Percentiles rank a stretch among this genome's conserved stretches.
Evolutionary conservation across 2,797 vertebrate species (phyloP).

Genomic region (Parauchenoglanis ngamensis): DNA sequence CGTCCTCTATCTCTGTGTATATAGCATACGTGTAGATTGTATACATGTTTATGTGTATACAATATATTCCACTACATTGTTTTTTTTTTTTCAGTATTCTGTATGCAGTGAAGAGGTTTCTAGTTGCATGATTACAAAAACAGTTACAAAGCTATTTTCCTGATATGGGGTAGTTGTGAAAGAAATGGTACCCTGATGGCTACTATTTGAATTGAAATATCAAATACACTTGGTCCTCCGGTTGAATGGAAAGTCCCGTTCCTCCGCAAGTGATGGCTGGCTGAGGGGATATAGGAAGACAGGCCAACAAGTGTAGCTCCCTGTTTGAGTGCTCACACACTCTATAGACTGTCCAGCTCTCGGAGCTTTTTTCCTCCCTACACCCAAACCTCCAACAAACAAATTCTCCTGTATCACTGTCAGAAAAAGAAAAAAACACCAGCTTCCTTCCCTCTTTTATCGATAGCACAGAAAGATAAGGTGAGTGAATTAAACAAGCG

Average conservation of each 20-base stretch:
- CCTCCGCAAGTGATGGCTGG: conserved; percentile 42
- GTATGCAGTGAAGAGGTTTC: conserved; percentile 12
- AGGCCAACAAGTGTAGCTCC: conserved; percentile 53
- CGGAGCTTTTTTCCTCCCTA: conserved; percentile 46
- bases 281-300: conserved; percentile 55
- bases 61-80: conserved; percentile 47
- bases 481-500: conserved; percentile 57
- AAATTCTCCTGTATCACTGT: conserved; percentile 44
- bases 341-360: conserved; percentile 43
- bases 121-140: conserved; percentile 19
- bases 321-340: conserved; percentile 53
- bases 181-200: conserved; percentile 80
- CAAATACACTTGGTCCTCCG: conserved; percentile 80
- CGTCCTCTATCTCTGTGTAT: conserved; percentile 28
- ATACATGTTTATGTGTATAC: conserved; percentile 50
- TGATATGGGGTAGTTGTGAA: conserved; percentile 56
- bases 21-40: not conserved
- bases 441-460: conserved; percentile 52
- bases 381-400: conserved; percentile 52
- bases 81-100: not conserved
- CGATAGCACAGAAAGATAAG: conserved; percentile 50
- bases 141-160: conserved; percentile 26
- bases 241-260: conserved; percentile 48
- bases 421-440: conserved; percentile 49
- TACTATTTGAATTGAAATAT: conserved; percentile 73